Evolutionary conservation across 2,797 vertebrate species (phyloP).

Genomic region (Helicolenus hilgendorfi): DNA sequence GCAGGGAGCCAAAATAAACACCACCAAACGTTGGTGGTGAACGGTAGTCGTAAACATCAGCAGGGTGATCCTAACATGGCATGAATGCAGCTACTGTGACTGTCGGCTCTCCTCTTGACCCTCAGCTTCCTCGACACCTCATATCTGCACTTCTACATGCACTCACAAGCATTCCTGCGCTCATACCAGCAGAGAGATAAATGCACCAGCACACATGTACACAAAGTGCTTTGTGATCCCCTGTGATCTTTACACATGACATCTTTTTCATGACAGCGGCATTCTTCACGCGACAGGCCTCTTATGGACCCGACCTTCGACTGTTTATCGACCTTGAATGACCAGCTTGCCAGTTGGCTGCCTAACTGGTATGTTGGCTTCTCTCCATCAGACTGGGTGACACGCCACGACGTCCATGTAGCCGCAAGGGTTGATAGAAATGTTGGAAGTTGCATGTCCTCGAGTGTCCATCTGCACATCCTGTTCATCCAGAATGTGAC

Average conservation of each 20-base stretch:
- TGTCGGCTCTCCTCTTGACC: neutral
- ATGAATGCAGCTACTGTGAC: neutral
- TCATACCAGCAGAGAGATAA: neutral
- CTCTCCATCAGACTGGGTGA: neutral
- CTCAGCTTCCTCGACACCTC: slow-evolving; percentile 23
- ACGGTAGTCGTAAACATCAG: neutral
- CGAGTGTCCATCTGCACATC: neutral
- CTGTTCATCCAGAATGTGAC: neutral
- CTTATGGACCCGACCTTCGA: slow-evolving; percentile 59
- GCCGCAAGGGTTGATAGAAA: neutral
- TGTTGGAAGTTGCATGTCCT: neutral
- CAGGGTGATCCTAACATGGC: slow-evolving; percentile 3
- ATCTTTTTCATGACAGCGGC: slow-evolving; percentile 61
- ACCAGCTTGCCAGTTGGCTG: neutral
- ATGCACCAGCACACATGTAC: neutral
- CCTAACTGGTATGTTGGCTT: neutral
- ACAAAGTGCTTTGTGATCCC: slow-evolving; percentile 4
- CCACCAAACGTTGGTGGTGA: neutral
- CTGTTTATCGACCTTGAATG: slow-evolving; percentile 53
- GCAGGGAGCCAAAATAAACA: neutral
- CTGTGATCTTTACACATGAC: slow-evolving; percentile 45
- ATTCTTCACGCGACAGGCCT: slow-evolving; percentile 58
- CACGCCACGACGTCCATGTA: neutral
- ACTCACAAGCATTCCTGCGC: neutral
- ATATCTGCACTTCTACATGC: neutral